Percentiles rank a stretch among this genome's conserved stretches.
Conservation (phyloP, 2,888 invertebrate genomes). For the Chaitophorus viminalis region DNA sequence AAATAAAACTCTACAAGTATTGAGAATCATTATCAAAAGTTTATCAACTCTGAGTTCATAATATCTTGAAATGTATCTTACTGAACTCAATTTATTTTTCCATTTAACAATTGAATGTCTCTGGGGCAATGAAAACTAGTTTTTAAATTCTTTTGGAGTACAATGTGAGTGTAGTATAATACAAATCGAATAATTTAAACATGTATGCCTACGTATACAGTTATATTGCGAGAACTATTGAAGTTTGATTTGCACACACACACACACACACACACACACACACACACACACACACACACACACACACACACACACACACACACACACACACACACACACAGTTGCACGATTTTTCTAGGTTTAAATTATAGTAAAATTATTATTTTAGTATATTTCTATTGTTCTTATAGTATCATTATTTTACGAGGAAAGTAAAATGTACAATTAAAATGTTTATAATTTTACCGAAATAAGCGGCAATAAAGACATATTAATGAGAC, state of each 20-base stretch:
- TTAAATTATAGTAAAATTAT: background rate
- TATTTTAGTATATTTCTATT: background rate
- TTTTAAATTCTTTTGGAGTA: constrained; percentile 20
- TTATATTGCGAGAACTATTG: background rate
- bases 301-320: too few species aligned
- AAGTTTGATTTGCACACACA: background rate
- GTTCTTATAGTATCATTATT: background rate
- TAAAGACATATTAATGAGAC: background rate
- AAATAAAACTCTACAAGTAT: constrained; percentile 12
- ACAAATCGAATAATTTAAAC: background rate
- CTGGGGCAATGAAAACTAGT: constrained; percentile 24
- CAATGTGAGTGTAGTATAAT: background rate
- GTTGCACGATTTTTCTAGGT: background rate
- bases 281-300: too few species aligned
- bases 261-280: too few species aligned
- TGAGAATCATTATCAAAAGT: constrained; percentile 15
- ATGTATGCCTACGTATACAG: background rate
- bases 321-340: background rate
- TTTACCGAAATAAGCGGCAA: background rate
- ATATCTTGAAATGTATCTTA: constrained; percentile 17
- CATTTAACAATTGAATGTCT: constrained; percentile 23
- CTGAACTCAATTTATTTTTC: constrained; percentile 8
- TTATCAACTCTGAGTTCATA: constrained; percentile 7
- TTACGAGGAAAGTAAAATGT: background rate
- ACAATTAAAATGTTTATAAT: background rate